Evolutionary conservation across 2,113 vertebrate genomes (phyloP), one percentile per base, ranked within the genome.

Genomic region (Gavialis gangeticus): DNA sequence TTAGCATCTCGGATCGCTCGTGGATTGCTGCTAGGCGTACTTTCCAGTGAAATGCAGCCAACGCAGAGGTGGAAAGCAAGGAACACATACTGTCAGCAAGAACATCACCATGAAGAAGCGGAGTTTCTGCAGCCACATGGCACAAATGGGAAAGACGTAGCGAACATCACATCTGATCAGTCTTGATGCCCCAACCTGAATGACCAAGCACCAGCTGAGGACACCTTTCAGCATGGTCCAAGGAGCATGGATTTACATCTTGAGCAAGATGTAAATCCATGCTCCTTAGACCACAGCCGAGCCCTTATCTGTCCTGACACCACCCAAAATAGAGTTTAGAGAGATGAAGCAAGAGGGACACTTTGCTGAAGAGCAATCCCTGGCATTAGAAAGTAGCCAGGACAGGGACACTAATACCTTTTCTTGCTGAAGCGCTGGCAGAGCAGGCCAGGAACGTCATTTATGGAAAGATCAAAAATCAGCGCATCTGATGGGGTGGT

Each of bases 51-150:
- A 94, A 82, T 24, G 84, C 71, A 80, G 76, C 82, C 93, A 91
- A 94, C 93, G 90, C 77, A 82, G 76, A 25, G 25, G 82, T n/a
- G 6, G 59, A 81, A 92, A 59, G 54, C 73, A 82, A 88, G 71
- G 46, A 84, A 69, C 59, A 93, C 71, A 34, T 83, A 60, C 73
- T 66, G 87, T 59, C 28, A 67, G 59, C 18, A 82, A 85, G 90
- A 57, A 95, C 90, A 84, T 11, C 91, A n/a, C n/a, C 10, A n/a
- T 24, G 46, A n/a, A 60, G 87, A 88, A 87, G 25, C 79, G 37
- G 90, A 90, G 46, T 46, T 46, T 46, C 46, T 46, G 46, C 46
- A 46, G 46, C 46, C 46, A 46, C 7, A 46, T 46, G 46, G 46
- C 46, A 46, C 46, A 46, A 9, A 46, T 9, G 46, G 46, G 46